Base-by-base conservation (phyloP, 1,140 invertebrate species). In the Tetranychus cinnabarinus region DNA sequence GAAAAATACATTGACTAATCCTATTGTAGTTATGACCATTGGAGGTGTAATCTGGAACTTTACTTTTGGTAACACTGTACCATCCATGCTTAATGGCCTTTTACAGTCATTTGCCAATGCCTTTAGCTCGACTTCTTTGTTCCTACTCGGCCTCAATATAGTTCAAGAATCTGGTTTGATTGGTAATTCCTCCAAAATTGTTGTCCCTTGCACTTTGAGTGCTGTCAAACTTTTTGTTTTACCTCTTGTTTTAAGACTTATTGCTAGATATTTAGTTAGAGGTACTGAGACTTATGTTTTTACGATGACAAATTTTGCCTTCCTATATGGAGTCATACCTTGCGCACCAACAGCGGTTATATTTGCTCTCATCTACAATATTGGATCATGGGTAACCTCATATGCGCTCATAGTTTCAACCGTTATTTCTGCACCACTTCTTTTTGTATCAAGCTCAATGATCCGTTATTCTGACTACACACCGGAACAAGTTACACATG, bases 261-360 rank as follows among this genome's bases (percentile, higher is more conserved):
- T 85, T 35, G 33, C 74, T 84, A 47, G 3, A 42, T 59, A 15
- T 4, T 37, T 33, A 35, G 3, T 12, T 37, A 8, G 33, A 46
- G 34, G 35, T 45, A 54, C n/a, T 34, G 23, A 23, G n/a, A 45
- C 46, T 45, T 36, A 60, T 57, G 34, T 48, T 42, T 52, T 36
- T 2, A 34, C 13, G 10, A 36, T 39, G 6, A 86, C 85, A 65
- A 92, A 87, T 57, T 96, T 88, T 73, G 90, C 85, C 0, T 97
- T 96, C 75, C 76, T 97, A 0, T 97, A 97, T 72, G 91, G 92
- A 58, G 95, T 88, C 1, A 86, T 96, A 71, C 92, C 91, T 1
- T 83, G 89, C 45, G 90, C 91, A 36, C 91, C 92, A 0, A 87
- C 87, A 48, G 84, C 92, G 5, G 95, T 93, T 73, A 86, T 97